Percentiles rank a stretch among this genome's conserved stretches.
phyloP scores from a whole-genome alignment of 2,113 vertebrate genomes.

The Hippocampus abdominalis region DNA sequence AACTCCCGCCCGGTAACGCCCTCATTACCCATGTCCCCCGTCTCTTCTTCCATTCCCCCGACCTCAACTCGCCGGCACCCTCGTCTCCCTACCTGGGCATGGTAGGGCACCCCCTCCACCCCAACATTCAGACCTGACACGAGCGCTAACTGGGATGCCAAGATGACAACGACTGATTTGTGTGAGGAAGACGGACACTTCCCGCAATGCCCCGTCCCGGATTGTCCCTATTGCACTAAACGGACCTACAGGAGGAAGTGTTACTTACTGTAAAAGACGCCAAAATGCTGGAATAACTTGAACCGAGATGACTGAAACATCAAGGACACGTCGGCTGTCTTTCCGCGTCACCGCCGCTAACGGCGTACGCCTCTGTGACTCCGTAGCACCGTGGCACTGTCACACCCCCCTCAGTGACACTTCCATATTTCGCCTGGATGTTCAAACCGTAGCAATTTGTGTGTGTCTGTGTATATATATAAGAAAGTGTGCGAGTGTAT shows the following conservation, averaged over 20 bases:
- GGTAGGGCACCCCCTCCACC: slow-evolving; percentile 2
- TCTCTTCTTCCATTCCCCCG: too few species aligned
- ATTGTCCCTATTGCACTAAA: slow-evolving; percentile 66
- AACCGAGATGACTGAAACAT: slow-evolving; percentile 44
- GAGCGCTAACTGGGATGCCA: slow-evolving; percentile 3
- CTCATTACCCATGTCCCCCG: too few species aligned
- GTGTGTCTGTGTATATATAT: neutral
- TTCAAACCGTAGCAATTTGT: slow-evolving; percentile 60
- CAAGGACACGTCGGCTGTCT: slow-evolving; percentile 6
- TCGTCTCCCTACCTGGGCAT: neutral
- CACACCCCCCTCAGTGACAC: slow-evolving; percentile 37
- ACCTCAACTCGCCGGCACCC: neutral
- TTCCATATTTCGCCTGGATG: slow-evolving; percentile 38
- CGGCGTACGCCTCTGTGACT: neutral
- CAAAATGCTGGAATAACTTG: slow-evolving; percentile 44
- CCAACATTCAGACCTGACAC: slow-evolving; percentile 18
- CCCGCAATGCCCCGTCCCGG: slow-evolving; percentile 15
- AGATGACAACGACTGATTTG: neutral
- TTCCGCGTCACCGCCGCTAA: neutral
- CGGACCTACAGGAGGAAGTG: slow-evolving; percentile 25
- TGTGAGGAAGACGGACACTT: neutral
- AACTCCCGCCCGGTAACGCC: too few species aligned
- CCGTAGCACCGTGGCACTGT: slow-evolving; percentile 45
- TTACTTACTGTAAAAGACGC: slow-evolving; percentile 47
- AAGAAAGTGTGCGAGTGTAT: slow-evolving; percentile 9